Percentiles rank a stretch among this genome's conserved stretches.
Conservation (phyloP, 1,140 invertebrate genomes). For the Drosophila paulistorum region DNA sequence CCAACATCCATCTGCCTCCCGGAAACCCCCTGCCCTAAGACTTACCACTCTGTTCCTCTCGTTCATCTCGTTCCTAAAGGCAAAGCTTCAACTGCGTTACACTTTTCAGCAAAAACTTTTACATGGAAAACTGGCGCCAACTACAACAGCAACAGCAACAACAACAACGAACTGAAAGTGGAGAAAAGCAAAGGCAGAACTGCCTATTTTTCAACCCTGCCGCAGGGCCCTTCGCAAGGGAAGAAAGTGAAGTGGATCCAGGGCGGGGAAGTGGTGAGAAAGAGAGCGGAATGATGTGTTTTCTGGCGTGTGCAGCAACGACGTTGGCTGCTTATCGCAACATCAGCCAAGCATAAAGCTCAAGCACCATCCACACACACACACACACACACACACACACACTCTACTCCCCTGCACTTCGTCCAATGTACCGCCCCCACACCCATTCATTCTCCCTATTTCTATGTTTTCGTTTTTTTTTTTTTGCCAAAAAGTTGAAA, state of each 20-base stretch:
- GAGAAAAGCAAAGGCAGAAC: constrained; percentile 14
- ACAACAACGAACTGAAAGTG: constrained; percentile 31
- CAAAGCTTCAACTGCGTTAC: constrained; percentile 67
- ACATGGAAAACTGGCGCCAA: constrained; percentile 61
- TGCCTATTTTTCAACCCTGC: constrained; percentile 66
- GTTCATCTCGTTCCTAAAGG: neutral
- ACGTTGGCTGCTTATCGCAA: constrained; percentile 72
- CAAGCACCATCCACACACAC: constrained; percentile 37
- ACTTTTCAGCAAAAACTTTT: constrained; percentile 76
- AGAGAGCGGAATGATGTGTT: neutral
- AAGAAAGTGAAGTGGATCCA: constrained; percentile 14
- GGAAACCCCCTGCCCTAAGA: too few species aligned
- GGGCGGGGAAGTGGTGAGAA: neutral
- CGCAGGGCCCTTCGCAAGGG: constrained; percentile 32
- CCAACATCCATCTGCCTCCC: neutral
- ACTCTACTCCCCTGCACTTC: neutral
- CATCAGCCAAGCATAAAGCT: constrained; percentile 80
- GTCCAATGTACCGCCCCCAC: neutral
- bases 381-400: neutral
- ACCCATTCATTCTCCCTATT: neutral
- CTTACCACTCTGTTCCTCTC: constrained; percentile 3
- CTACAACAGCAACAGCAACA: constrained; percentile 59
- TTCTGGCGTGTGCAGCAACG: constrained; percentile 16
- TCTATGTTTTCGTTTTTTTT: constrained; percentile 3
- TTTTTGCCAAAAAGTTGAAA: constrained; percentile 68